A percentile compares a stretch with the other conserved stretches of the same genome.
Evolutionary conservation across 2,888 invertebrate species (phyloP).

Genomic region (Chymomyza amoena): DNA sequence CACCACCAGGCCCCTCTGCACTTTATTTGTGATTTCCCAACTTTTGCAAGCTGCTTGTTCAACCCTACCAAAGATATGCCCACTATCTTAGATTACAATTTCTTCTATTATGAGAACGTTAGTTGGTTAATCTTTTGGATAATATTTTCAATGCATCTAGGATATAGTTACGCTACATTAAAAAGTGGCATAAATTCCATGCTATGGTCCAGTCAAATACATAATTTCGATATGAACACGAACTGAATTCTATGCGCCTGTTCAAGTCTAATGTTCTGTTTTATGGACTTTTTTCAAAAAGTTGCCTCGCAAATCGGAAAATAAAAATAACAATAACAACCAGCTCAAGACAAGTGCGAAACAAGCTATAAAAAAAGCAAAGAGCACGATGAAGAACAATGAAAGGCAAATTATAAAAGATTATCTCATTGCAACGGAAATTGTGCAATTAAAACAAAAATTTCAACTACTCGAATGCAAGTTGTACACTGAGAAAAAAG

Average conservation of each 20-base stretch:
- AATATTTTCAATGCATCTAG: too few relatives aligned
- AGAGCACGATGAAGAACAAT: not conserved
- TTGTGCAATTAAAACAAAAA: conserved; percentile 73
- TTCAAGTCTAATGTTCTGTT: not conserved
- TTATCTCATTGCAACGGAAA: conserved; percentile 75
- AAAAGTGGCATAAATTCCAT: too few relatives aligned
- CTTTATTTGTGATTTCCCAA: too few relatives aligned
- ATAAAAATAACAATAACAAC: conserved; percentile 7
- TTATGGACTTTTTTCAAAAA: conserved; percentile 33
- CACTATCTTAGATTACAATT: too few relatives aligned
- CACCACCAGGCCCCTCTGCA: too few relatives aligned
- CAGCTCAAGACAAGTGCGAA: not conserved
- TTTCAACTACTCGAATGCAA: conserved; percentile 39
- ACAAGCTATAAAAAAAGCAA: not conserved
- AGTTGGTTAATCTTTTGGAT: too few relatives aligned
- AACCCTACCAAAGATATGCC: too few relatives aligned
- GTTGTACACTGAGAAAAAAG: not conserved
- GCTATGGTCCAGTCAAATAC: not conserved
- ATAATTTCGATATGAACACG: not conserved
- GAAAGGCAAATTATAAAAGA: conserved; percentile 34
- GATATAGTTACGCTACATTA: too few relatives aligned
- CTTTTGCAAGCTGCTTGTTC: too few relatives aligned
- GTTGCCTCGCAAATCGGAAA: conserved; percentile 24
- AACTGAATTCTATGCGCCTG: not conserved
- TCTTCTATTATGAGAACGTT: too few relatives aligned